Conservation (phyloP, 2,888 invertebrate species). For the Drosophila ezoana region DNA sequence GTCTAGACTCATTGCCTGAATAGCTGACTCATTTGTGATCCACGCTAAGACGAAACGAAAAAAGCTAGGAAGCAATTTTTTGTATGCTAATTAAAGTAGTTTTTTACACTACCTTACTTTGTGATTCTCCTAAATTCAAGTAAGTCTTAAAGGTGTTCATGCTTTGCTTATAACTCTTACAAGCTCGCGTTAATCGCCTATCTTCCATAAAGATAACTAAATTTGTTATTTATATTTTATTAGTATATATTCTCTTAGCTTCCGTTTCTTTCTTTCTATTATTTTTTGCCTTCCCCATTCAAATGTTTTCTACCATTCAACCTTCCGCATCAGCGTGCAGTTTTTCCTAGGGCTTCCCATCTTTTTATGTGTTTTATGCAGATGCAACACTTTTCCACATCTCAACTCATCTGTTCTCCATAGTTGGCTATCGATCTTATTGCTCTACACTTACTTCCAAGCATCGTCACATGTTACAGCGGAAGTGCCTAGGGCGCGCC, state of each 20-base stretch:
- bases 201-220: no score
- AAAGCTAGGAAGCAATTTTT: no score
- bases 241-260: background rate
- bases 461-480: slow-evolving; percentile 46
- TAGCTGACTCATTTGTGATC: no score
- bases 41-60: no score
- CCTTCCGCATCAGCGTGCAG: slow-evolving; percentile 3
- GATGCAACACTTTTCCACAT: slow-evolving; percentile 8
- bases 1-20: no score
- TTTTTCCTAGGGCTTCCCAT: slow-evolving; percentile 13
- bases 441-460: slow-evolving; percentile 32
- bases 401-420: slow-evolving; percentile 24
- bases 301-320: slow-evolving; percentile 14
- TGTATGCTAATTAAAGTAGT: no score
- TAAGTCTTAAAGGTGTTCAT: no score
- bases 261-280: slow-evolving; percentile 11
- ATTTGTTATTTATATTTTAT: no score
- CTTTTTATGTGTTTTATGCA: slow-evolving; percentile 6
- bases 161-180: no score
- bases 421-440: slow-evolving; percentile 52
- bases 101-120: background rate
- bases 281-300: slow-evolving; percentile 6
- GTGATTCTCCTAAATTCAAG: background rate
- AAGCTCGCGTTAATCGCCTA: no score
- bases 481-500: slow-evolving; percentile 40